Base-by-base conservation (phyloP, 2,888 invertebrate species). In the Drosophila histrio region DNA sequence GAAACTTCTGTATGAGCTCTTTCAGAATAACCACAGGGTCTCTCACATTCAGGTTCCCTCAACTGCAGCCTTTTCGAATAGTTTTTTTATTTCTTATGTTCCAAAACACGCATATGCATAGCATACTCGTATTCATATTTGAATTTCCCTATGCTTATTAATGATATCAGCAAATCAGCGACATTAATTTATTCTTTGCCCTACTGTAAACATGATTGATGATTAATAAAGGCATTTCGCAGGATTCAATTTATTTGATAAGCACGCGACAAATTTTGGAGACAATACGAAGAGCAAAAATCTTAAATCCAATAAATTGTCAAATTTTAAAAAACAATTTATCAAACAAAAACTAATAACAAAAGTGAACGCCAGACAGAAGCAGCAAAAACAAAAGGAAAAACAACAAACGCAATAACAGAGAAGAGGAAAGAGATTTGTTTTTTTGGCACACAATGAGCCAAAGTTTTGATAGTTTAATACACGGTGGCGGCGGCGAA, bases 391-490 rank as follows among this genome's bases (percentile, higher is more conserved):
- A 65, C 22, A 22, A 53, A 44, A 44, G 43, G 41, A 49, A 36
- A 24, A 38, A 43, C n/a, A 28, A 53, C 24, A n/a, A n/a, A n/a
- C n/a, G n/a, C n/a, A 52, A 54, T 21, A 19, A 41, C 15, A 32
- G 34, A 52, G 9, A 39, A 26, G 36, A 39, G 22, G 36, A 41
- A 7, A 39, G 32, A 43, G 41, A 63, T 9, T 54, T 34, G 43
- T 56, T 21, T 34, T 56, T 49, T 57, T 73, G 65, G 53, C 77
- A 58, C 44, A 84, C 71, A 54, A 91, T 91, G 91, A 89, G 91
- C 87, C 91, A 90, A 89, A 90, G 88, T 86, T 89, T 89, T 52
- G 90, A 91, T 81, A 89, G 87, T 76, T 74, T 90, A 71, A 87
- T 89, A 67, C 86, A 88, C 46, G 88, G 86, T 32, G 72, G 79